A percentile compares a stretch with the other conserved stretches of the same genome.
Evolutionary conservation across 2,113 vertebrate genomes (phyloP).

Genomic region (Cairina moschata): DNA sequence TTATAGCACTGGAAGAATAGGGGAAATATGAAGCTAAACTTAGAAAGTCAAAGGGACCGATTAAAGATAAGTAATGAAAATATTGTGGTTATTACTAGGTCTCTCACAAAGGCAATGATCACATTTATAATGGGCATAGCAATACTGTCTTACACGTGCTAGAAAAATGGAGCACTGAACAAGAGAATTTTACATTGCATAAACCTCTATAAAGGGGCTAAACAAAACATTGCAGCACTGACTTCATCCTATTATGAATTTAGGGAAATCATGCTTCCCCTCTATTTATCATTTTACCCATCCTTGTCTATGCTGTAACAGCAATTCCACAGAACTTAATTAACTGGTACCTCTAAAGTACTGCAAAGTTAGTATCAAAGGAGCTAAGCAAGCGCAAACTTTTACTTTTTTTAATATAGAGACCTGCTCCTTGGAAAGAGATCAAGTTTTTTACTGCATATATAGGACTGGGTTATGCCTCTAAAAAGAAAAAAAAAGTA

Average conservation of each 20-base stretch:
- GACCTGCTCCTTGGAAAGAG: neutral
- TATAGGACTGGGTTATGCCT: neutral
- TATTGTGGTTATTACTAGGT: neutral
- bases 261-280: neutral
- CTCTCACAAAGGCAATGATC: neutral
- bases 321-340: neutral
- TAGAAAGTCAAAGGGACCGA: neutral
- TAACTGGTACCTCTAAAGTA: neutral
- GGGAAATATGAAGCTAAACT: neutral
- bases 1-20: neutral
- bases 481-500: neutral
- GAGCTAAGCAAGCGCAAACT: neutral
- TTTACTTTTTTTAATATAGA: slow-evolving; percentile 4
- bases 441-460: neutral
- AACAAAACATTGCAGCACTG: neutral
- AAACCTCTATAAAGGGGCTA: neutral
- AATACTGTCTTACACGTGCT: neutral
- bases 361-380: neutral
- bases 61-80: neutral
- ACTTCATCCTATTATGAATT: neutral
- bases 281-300: neutral
- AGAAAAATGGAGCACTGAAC: neutral
- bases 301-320: neutral
- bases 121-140: neutral
- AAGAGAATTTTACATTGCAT: neutral